phyloP scores from a whole-genome alignment of 2,888 invertebrate genomes.

The Phanerotoma sp. region DNA sequence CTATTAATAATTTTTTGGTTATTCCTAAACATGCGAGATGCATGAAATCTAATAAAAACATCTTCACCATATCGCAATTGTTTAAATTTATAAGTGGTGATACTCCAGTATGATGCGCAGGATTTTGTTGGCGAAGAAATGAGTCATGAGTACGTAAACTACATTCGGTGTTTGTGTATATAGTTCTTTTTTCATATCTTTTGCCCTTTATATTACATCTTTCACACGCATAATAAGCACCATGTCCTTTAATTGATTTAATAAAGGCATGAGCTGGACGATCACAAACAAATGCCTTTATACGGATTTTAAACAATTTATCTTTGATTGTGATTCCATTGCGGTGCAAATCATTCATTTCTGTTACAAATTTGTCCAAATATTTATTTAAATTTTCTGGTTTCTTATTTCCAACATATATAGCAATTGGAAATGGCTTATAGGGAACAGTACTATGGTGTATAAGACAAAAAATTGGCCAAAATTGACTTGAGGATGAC shows the following conservation, averaged over 20 bases:
- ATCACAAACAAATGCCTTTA: constrained; percentile 26
- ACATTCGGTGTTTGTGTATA: constrained; percentile 4
- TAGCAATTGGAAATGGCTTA: constrained; percentile 29
- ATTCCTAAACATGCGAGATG: constrained; percentile 19
- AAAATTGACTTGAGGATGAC: constrained; percentile 21
- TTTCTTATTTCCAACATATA: constrained; percentile 20
- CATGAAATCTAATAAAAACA: constrained; percentile 25
- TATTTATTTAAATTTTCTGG: constrained; percentile 13
- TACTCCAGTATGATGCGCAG: constrained; percentile 21
- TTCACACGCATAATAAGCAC: constrained; percentile 22
- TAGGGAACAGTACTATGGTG: constrained; percentile 16
- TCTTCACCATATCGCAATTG: constrained; percentile 18
- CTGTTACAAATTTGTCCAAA: constrained; percentile 19
- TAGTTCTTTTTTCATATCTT: not conserved
- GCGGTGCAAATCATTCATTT: constrained; percentile 17
- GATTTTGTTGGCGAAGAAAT: constrained; percentile 18
- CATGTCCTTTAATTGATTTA: constrained; percentile 20
- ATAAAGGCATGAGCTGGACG: constrained; percentile 23
- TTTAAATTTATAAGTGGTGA: constrained; percentile 5
- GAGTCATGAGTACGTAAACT: constrained; percentile 17
- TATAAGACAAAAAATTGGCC: constrained; percentile 29
- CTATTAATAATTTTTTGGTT: not conserved
- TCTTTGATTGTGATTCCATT: constrained; percentile 15
- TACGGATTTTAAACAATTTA: not conserved
- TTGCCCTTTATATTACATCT: constrained; percentile 17